Evolutionary conservation across 1,140 invertebrate species (phyloP), one percentile per base, ranked within the genome.

Genomic region (Ceratina calcarata): DNA sequence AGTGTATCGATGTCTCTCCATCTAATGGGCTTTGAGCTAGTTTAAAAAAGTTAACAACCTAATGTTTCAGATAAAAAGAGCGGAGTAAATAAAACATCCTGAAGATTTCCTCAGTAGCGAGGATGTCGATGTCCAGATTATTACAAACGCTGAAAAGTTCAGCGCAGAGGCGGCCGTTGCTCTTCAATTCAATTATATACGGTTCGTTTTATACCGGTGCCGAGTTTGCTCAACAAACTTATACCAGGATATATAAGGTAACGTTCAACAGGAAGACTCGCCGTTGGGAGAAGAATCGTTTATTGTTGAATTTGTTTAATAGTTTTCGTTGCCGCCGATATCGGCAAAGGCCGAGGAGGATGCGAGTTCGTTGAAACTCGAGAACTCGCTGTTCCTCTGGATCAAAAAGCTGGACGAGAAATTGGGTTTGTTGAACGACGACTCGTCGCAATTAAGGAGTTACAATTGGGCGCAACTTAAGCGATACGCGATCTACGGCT

Each of bases 141-240:
- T 20, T 86, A 10, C 32, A 53, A 22, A 57, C 61, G 24, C 68
- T 89, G 22, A 75, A 60, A 7, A 82, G 24, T 37, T 81, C 91
- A 13, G 92, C 94, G 58, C 91, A 91, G 69, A 93, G 87, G 70
- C 91, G 93, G 70, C 97, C 96, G 0, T 89, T 97, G 24, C 78
- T 96, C 16, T 94, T 95, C 55, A 97, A 97, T 89, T 95, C 95
- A n/a, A 86, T 94, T 1, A 94, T 96, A 8, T 97, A 97, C 89
- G 96, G 96, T 15, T 94, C 94, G 0, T 95, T 97, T 85, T 97
- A 97, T 88, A 95, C 95, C 0, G 95, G 95, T 4, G 96, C 96
- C 0, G 97, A 97, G 89, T 94, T 96, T 65, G 94, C 95, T 0
- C 96, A 97, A 87, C 97, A 97, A 91, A 95, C 94, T 37, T 94